Base-by-base conservation (phyloP, 2,797 vertebrate species). In the Podarcis siculus region DNA sequence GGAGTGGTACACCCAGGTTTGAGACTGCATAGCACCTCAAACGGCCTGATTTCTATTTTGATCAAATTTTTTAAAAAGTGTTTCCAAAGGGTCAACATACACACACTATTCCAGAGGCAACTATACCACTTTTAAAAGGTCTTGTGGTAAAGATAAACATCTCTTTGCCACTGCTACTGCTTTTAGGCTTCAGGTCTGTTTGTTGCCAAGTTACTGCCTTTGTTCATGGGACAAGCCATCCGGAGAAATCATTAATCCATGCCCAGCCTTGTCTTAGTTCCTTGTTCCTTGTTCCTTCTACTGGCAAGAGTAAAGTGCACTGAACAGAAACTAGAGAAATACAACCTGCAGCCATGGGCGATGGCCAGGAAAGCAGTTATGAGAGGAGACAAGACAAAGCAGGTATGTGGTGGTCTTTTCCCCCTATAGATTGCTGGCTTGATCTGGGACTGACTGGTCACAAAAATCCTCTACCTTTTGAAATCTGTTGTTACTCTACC, bases 201-300 rank as follows among this genome's bases (percentile, higher is more conserved):
- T 17, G 61, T 86, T 82, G 83, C 83, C 78, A 85, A 55, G 71
- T 39, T 49, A 39, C 87, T 66, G 58, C 3, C 17, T 77, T 45
- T 87, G 86, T 86, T 71, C 27, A 39, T 35, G 82, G 69, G 78
- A 39, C 71, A 69, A 58, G 21, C 35, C 5, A 39, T 9, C 69
- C 35, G 1, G 67, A 77, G 79, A 72, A 89, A 89, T 69, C 8
- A 82, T 89, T 89, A 89, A 89, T 89, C 83, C 77, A 35, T 75
- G 83, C 78, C 78, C 61, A 17, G 71, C 19, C 8, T 81, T 79
- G 17, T 55, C 32, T 76, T 71, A 89, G 25, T 89, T 89, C 88
- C 88, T 89, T 89, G 88, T 89, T 89, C 88, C 88, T 86, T 82
- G 88, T 89, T 89, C 69, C 2, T 35, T 49, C 17, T 80, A 12